Evolutionary conservation across 2,888 invertebrate genomes (phyloP).

Genomic region (Urechis unicinctus): DNA sequence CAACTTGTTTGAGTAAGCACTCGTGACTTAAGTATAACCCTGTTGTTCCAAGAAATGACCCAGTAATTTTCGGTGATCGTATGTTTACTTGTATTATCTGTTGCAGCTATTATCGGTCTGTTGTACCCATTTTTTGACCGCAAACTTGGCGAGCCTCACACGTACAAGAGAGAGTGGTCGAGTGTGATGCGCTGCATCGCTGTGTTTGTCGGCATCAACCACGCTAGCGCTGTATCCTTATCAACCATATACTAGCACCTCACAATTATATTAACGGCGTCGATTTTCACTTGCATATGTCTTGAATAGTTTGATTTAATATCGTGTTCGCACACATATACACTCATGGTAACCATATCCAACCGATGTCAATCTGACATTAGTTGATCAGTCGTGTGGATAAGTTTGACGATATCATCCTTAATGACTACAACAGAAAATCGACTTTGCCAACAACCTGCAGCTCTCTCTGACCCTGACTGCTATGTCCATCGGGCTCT

Average conservation of each 20-base stretch:
- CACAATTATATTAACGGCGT: too few relatives aligned
- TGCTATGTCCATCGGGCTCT: slow-evolving; percentile 51
- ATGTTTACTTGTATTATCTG: too few relatives aligned
- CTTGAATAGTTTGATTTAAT: too few relatives aligned
- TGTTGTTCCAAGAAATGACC: too few relatives aligned
- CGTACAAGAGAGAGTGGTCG: slow-evolving; percentile 50
- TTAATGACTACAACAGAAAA: slow-evolving; percentile 38
- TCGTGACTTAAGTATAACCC: too few relatives aligned
- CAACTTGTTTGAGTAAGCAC: too few relatives aligned
- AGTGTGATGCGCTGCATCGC: slow-evolving; percentile 53
- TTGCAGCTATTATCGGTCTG: slow-evolving; percentile 49
- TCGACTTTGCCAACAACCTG: slow-evolving; percentile 51
- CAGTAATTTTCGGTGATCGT: too few relatives aligned
- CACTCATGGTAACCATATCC: not conserved
- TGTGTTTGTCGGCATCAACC: slow-evolving; percentile 53
- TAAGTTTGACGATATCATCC: not conserved
- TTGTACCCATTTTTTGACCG: slow-evolving; percentile 50
- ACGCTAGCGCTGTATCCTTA: slow-evolving; percentile 53
- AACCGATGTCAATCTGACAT: not conserved
- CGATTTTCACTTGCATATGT: too few relatives aligned
- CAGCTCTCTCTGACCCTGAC: slow-evolving; percentile 51
- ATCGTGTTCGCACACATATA: not conserved
- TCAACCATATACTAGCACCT: not conserved
- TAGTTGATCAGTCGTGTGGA: not conserved
- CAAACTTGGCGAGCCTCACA: slow-evolving; percentile 39